Evolutionary conservation across 2,113 vertebrate genomes (phyloP).

Genomic region (Myiozetetes cayanensis): DNA sequence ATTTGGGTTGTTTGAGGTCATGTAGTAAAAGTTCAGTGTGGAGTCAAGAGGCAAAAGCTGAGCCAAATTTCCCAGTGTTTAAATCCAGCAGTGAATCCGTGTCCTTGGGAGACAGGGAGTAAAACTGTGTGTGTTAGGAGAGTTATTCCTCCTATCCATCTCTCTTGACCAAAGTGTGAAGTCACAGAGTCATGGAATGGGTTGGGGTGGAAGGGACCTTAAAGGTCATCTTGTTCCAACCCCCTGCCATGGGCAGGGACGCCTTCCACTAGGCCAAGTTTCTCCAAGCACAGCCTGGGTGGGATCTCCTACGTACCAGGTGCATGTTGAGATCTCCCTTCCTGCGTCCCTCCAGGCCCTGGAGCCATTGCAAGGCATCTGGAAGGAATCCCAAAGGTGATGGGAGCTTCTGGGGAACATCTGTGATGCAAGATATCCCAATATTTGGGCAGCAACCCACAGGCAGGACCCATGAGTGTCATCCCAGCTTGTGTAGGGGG

Average conservation of each 20-base stretch:
- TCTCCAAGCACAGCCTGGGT: not conserved
- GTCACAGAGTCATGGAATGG: not conserved
- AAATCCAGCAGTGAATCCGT: not conserved
- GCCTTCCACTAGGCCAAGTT: not conserved
- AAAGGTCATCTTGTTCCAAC: not conserved
- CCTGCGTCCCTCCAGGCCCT: not conserved
- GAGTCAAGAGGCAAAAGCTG: not conserved
- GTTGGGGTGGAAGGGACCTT: not conserved
- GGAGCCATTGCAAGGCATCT: not conserved
- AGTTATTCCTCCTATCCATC: not conserved
- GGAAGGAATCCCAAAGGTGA: not conserved
- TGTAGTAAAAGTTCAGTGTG: not conserved
- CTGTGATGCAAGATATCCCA: not conserved
- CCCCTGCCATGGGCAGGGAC: not conserved
- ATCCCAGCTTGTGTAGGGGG: not conserved
- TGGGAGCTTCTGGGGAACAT: not conserved
- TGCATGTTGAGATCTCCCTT: not conserved
- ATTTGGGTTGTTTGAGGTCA: not conserved
- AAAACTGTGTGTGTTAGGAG: rapidly evolving
- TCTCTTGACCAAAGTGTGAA: not conserved
- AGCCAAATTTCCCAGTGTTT: not conserved
- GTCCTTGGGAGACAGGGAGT: not conserved
- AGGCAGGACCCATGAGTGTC: not conserved
- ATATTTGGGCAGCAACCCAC: not conserved
- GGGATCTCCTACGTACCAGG: no score